phyloP scores from a whole-genome alignment of 2,888 invertebrate species.

The Zeuzera pyrina region DNA sequence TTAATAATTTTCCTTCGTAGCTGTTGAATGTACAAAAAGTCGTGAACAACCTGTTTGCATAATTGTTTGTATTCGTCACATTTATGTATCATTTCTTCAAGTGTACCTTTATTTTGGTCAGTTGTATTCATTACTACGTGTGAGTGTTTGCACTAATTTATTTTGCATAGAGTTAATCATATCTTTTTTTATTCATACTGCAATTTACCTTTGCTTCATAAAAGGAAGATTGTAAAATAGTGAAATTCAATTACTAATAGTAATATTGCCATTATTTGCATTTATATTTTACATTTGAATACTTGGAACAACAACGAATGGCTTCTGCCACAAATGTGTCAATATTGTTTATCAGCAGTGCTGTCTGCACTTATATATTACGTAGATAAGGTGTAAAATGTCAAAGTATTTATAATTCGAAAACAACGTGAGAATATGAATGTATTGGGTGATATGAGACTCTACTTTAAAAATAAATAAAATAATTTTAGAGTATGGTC shows the following conservation, averaged over 20 bases:
- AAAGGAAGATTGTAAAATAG: slow-evolving; percentile 23
- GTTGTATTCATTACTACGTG: slow-evolving; percentile 36
- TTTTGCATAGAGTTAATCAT: slow-evolving; percentile 23
- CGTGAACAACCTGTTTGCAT: slow-evolving; percentile 39
- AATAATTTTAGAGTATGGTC: slow-evolving; percentile 36
- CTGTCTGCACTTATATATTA: no score
- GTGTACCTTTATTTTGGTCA: slow-evolving; percentile 23
- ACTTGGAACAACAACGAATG: slow-evolving; percentile 33
- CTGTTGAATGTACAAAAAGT: not conserved
- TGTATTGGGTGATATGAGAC: slow-evolving; percentile 35
- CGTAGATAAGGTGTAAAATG: no score
- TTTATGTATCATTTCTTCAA: slow-evolving; percentile 29
- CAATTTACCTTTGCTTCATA: slow-evolving; percentile 32
- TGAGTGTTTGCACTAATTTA: slow-evolving; percentile 28
- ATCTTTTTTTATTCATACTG: no score
- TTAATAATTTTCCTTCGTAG: slow-evolving; percentile 14
- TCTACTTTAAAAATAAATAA: slow-evolving; percentile 35
- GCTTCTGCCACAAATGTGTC: slow-evolving; percentile 12
- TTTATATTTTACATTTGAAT: slow-evolving; percentile 57
- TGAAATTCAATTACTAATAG: slow-evolving; percentile 38
- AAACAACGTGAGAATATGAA: slow-evolving; percentile 19
- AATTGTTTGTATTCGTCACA: slow-evolving; percentile 33
- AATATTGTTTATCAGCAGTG: no score
- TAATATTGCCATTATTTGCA: slow-evolving; percentile 68
- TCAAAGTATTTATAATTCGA: not conserved